phyloP scores from a whole-genome alignment of 2,797 vertebrate species.

The Sebastiscus tertius region DNA sequence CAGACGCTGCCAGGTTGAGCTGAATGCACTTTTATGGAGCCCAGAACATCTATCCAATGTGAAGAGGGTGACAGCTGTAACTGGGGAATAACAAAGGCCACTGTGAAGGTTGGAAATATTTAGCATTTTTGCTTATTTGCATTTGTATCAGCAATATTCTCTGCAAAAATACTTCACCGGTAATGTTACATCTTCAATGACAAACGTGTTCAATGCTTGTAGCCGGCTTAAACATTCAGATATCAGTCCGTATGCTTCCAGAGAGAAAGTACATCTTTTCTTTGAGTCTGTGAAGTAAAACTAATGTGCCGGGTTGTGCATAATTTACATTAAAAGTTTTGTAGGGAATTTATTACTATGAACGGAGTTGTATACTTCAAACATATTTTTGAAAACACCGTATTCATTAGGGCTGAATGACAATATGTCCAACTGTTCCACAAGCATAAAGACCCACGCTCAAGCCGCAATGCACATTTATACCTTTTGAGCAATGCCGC shows the following conservation, averaged over 20 bases:
- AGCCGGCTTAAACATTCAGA: not conserved
- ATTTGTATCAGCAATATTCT: not conserved
- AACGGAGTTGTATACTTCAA: not conserved
- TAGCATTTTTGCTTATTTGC: not conserved
- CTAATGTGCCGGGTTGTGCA: not conserved
- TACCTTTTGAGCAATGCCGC: not conserved
- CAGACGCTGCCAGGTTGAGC: not conserved
- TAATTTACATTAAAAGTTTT: slow-evolving; percentile 8
- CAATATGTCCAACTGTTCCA: not conserved
- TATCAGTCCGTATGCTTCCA: not conserved
- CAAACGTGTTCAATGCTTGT: not conserved
- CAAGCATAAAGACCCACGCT: not conserved
- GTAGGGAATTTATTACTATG: not conserved
- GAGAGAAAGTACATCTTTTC: not conserved
- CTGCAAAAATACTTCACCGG: not conserved
- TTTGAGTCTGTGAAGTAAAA: slow-evolving; percentile 1
- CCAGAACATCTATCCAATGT: not conserved
- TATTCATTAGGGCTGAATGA: not conserved
- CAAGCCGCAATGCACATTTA: not conserved
- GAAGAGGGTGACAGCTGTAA: not conserved
- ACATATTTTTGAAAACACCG: not conserved
- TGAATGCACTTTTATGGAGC: not conserved
- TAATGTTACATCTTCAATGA: slow-evolving; percentile 16
- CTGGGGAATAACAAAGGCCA: not conserved
- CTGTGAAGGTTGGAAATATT: slow-evolving; percentile 8